Base-by-base conservation (phyloP, 2,113 vertebrate species). In the Pelobates fuscus region DNA sequence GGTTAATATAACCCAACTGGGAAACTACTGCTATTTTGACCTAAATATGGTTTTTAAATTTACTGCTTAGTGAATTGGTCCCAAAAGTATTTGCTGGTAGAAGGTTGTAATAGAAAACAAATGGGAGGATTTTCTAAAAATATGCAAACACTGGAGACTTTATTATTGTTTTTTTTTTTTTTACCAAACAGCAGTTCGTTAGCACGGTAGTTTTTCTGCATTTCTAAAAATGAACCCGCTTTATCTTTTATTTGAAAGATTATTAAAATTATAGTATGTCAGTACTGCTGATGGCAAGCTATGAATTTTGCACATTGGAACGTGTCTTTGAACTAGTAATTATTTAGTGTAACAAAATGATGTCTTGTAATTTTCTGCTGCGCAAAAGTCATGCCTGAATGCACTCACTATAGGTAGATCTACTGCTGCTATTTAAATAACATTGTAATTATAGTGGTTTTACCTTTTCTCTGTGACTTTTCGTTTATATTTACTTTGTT, bases 341-440 rank as follows among this genome's bases (percentile, higher is more conserved):
- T 75, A 75, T 75, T 46, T 59, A 58, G 32, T 75, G 41, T 29
- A 67, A 60, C 32, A 67, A 67, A 62, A 67, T n/a, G 52, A 75
- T 60, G 52, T 49, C 23, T 26, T 46, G 72, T 67, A 75, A 75
- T 75, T 75, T 75, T 60, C 72, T 26, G 12, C 52, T 67, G 72
- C 29, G 55, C n/a, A 41, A 30, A 44, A 44, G 32, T 32, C 30
- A 67, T 30, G 72, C 52, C 52, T 59, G 71, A 74, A 57, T 58
- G 15, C 23, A n/a, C n/a, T 43, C 62, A 5, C 71, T 23, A 75
- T 67, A 59, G 72, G 63, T 59, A 60, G 32, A 44, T 2, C 26
- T 29, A 49, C 24, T 46, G 32, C 52, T 24, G 49, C 37, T 58
- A 67, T 67, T 75, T 67, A 67, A 65, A 55, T 72, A 72, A 72